Percentiles rank a stretch among this genome's conserved stretches.
phyloP scores from a whole-genome alignment of 2,797 vertebrate species.

The Lagodon rhomboides region DNA sequence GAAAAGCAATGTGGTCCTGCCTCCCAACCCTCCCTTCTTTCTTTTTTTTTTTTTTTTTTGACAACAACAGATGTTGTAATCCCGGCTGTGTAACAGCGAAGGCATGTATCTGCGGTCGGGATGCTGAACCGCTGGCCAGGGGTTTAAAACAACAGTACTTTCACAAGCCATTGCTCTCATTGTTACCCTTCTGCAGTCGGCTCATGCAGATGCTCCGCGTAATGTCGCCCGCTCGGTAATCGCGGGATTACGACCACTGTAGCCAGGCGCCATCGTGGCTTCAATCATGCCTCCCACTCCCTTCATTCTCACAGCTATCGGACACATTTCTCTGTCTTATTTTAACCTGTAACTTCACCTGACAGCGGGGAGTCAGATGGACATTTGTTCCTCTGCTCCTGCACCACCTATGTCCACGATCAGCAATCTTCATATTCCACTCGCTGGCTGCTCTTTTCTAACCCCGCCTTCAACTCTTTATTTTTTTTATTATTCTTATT shows the following conservation, averaged over 20 bases:
- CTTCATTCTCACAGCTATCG: slow-evolving; percentile 27
- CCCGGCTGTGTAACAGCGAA: slow-evolving; percentile 54
- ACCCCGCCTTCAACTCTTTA: not conserved
- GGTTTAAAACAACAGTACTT: slow-evolving; percentile 69
- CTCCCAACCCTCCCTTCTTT: no score
- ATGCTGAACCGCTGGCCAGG: slow-evolving; percentile 56
- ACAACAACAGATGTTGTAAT: slow-evolving; percentile 78
- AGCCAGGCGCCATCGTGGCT: slow-evolving; percentile 42
- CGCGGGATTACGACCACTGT: slow-evolving; percentile 67
- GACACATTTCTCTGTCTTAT: slow-evolving; percentile 2
- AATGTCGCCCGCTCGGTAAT: slow-evolving; percentile 57
- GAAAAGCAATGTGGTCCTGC: slow-evolving; percentile 55
- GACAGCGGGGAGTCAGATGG: not conserved
- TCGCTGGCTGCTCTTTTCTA: not conserved
- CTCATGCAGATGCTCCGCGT: slow-evolving; percentile 63
- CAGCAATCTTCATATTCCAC: not conserved
- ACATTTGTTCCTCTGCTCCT: not conserved
- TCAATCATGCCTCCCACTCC: slow-evolving; percentile 35
- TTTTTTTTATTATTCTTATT: not conserved
- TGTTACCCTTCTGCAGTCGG: slow-evolving; percentile 58
- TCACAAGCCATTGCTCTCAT: slow-evolving; percentile 74
- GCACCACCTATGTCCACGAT: not conserved
- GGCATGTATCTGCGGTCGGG: slow-evolving; percentile 57
- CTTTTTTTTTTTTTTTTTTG: slow-evolving; percentile 38
- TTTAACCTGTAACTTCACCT: slow-evolving; percentile 5